phyloP scores from a whole-genome alignment of 2,113 vertebrate species.

The Tringa solitaria region DNA sequence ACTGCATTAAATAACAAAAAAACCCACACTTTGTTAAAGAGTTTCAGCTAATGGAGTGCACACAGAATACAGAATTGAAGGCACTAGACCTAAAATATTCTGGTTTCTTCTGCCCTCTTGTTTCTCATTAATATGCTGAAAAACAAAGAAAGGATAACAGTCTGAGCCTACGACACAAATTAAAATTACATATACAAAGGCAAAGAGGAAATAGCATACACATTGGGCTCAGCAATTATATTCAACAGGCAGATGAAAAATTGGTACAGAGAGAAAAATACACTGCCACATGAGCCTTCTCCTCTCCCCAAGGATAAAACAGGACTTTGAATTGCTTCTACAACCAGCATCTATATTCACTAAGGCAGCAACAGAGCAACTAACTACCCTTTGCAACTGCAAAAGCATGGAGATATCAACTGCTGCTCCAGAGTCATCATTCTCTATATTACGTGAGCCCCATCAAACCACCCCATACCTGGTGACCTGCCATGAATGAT shows the following conservation, averaged over 20 bases:
- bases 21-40: not conserved
- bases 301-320: not conserved
- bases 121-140: constrained; percentile 28
- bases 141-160: not conserved
- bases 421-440: not conserved
- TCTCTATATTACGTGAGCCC: not conserved
- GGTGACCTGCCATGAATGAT: not conserved
- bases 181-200: constrained; percentile 19
- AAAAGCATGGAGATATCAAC: not conserved
- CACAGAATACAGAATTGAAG: not conserved
- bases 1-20: not conserved
- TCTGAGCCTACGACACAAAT: not conserved
- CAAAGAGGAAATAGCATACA: constrained; percentile 40
- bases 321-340: not conserved
- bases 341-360: not conserved
- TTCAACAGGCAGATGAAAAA: constrained; percentile 22
- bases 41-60: not conserved
- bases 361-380: not conserved
- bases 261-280: not conserved
- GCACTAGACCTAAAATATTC: constrained; percentile 22
- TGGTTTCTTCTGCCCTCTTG: not conserved
- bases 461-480: not conserved
- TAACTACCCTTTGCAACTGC: not conserved
- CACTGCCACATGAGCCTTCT: not conserved
- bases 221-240: constrained; percentile 29